Conservation (phyloP, 2,113 vertebrate species). For the Melanotaenia duboulayi region DNA sequence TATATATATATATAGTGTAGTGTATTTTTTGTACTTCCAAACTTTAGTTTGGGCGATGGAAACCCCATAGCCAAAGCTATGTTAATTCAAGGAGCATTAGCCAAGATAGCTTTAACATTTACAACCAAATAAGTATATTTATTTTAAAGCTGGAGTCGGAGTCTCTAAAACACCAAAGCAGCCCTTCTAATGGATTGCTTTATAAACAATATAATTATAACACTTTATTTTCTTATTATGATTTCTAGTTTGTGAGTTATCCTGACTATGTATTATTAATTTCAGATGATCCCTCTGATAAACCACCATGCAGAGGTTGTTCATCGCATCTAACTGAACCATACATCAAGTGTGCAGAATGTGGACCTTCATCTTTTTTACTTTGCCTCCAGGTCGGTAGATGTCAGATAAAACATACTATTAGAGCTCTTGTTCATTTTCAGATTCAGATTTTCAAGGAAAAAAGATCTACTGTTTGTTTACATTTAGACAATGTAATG, state of each 20-base stretch:
- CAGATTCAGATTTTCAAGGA: neutral
- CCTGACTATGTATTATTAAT: neutral
- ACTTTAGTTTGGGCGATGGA: neutral
- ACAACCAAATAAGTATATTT: neutral
- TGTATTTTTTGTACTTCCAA: too few relatives aligned
- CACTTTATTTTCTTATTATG: neutral
- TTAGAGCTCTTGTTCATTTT: neutral
- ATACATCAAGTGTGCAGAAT: conserved; percentile 97
- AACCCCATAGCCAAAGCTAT: neutral
- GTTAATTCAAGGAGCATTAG: neutral
- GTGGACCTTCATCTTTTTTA: conserved; percentile 91
- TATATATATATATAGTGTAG: too few relatives aligned
- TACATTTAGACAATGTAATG: too few relatives aligned
- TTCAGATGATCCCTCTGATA: conserved; percentile 93
- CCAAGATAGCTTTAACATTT: neutral
- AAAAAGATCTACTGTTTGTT: too few relatives aligned
- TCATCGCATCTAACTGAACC: conserved; percentile 94
- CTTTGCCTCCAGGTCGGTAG: conserved; percentile 92
- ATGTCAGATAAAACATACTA: fast-evolving
- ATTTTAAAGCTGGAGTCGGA: too few relatives aligned
- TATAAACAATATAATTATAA: neutral
- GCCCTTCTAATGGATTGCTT: neutral
- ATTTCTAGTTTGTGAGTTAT: neutral
- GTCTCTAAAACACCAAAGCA: neutral
- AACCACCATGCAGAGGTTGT: conserved; percentile 93